A percentile compares a stretch with the other conserved stretches of the same genome.
These are phyloP conservation scores for Lasioglossum villosulum DNA, from an alignment of 2,888 invertebrate genomes.

Conservation along the genomic window DNA sequence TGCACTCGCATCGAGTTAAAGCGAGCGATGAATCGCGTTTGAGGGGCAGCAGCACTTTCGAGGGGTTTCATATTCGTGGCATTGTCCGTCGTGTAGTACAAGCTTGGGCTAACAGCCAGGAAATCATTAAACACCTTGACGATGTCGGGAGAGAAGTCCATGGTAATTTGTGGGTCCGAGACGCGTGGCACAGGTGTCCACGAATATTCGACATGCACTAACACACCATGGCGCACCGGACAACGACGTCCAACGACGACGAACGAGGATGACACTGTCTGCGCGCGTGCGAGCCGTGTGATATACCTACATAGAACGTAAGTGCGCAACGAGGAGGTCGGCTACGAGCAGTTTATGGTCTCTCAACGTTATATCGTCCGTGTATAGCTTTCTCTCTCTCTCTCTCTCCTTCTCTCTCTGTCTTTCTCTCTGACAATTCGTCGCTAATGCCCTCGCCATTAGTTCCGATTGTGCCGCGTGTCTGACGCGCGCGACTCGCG, in stretches of 20 bases:
- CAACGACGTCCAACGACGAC: not conserved
- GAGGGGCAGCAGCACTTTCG: not conserved
- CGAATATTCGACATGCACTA: slow-evolving; percentile 41
- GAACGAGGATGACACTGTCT: not conserved
- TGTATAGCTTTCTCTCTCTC: slow-evolving; percentile 78
- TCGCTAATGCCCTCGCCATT: slow-evolving; percentile 82
- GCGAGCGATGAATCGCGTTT: not conserved
- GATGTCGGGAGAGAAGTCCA: not conserved
- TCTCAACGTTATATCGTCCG: slow-evolving; percentile 81
- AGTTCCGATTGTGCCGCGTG: slow-evolving; percentile 77
- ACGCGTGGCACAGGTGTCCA: slow-evolving; percentile 45
- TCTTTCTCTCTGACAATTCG: slow-evolving; percentile 80
- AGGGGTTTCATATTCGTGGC: not conserved
- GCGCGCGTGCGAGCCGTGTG: not conserved
- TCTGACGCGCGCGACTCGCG: slow-evolving; percentile 26
- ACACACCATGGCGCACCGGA: not conserved
- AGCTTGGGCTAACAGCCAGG: not conserved
- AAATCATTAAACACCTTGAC: slow-evolving; percentile 32
- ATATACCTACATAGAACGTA: slow-evolving; percentile 40
- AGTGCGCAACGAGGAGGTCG: slow-evolving; percentile 75
- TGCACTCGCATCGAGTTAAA: not conserved
- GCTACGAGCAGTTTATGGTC: slow-evolving; percentile 82
- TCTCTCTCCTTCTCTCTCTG: slow-evolving; percentile 66
- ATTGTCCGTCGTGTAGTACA: slow-evolving; percentile 9
- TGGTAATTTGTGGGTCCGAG: slow-evolving; percentile 22